phyloP scores from a whole-genome alignment of 2,888 invertebrate genomes.

The Pollenia angustigena region DNA sequence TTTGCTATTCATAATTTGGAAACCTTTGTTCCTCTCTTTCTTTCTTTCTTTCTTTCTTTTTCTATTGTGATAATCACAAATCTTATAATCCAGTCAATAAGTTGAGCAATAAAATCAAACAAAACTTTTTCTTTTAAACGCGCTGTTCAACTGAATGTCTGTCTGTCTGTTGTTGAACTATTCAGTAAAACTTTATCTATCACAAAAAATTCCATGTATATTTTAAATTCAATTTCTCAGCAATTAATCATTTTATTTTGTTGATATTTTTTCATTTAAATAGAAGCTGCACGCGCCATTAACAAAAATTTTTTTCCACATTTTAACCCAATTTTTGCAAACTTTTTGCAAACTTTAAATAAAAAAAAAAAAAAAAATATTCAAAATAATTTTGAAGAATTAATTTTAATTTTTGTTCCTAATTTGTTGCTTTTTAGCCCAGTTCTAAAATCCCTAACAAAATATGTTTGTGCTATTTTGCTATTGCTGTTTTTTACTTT shows the following conservation, averaged over 20 bases:
- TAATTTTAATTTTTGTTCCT: neutral
- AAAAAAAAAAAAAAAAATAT: neutral
- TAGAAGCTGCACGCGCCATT: conserved; percentile 23
- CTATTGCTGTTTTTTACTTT: neutral
- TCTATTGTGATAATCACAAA: neutral
- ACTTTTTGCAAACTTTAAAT: too few relatives aligned
- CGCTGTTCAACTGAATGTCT: too few relatives aligned
- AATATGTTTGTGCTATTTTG: neutral
- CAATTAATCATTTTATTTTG: conserved; percentile 20
- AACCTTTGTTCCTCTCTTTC: too few relatives aligned
- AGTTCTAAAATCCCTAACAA: neutral
- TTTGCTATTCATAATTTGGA: too few relatives aligned
- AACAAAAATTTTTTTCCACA: neutral
- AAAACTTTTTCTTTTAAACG: neutral
- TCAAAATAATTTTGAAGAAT: too few relatives aligned
- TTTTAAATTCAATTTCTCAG: conserved; percentile 3
- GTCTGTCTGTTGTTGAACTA: too few relatives aligned
- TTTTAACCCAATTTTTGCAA: neutral
- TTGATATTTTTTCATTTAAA: neutral
- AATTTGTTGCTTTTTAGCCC: neutral
- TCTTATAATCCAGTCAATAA: neutral
- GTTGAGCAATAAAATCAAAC: neutral
- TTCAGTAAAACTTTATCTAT: neutral
- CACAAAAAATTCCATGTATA: neutral
- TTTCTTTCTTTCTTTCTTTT: neutral